phyloP scores from a whole-genome alignment of 2,797 vertebrate species.

The Ctenosaura bakeri region DNA sequence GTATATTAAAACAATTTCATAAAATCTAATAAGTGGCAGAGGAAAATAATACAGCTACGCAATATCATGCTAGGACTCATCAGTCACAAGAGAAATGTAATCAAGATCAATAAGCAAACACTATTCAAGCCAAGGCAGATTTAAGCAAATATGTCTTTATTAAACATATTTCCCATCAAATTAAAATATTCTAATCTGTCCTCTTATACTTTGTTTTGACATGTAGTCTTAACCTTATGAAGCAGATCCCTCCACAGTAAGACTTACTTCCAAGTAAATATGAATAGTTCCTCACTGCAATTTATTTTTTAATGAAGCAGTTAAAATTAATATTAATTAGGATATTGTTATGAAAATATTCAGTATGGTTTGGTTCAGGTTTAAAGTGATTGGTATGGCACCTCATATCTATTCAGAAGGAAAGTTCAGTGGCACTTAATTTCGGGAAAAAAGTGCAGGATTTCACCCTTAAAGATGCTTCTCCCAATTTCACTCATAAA shows the following conservation, averaged over 20 bases:
- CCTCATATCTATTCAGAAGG: neutral
- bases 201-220: neutral
- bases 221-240: neutral
- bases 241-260: neutral
- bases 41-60: neutral
- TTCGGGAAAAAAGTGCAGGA: neutral
- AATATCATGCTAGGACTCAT: neutral
- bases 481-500: constrained; percentile 3
- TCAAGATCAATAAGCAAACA: neutral
- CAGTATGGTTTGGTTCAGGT: neutral
- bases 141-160: neutral
- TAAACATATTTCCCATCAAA: neutral
- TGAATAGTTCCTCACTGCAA: neutral
- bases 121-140: neutral
- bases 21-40: neutral
- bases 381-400: neutral
- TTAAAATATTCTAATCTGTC: neutral
- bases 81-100: neutral
- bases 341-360: neutral
- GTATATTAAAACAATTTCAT: neutral
- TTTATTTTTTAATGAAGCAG: neutral
- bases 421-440: neutral
- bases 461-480: neutral
- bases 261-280: neutral
- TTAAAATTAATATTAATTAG: neutral